These are phyloP conservation scores for Dysdera silvatica DNA, from an alignment of 1,140 invertebrate species.

Conservation along the genomic window DNA sequence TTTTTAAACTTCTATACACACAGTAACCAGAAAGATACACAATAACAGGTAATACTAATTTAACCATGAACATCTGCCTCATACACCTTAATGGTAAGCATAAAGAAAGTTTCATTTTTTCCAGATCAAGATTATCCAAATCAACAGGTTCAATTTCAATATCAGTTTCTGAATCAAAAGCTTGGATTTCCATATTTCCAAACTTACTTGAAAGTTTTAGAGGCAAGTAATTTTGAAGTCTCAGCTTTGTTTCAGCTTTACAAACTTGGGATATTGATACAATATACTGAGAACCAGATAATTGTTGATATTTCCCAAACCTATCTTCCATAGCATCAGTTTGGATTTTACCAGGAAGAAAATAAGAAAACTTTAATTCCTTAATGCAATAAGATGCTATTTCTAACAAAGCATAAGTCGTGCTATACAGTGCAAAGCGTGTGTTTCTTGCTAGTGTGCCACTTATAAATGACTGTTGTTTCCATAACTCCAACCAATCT, in stretches of 20 bases:
- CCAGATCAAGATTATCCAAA: too few relatives aligned
- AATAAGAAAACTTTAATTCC: slow-evolving; percentile 7
- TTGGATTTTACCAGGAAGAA: slow-evolving; percentile 22
- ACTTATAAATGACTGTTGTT: too few relatives aligned
- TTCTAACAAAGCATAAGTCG: slow-evolving; percentile 19
- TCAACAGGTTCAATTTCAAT: too few relatives aligned
- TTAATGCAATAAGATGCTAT: slow-evolving; percentile 12
- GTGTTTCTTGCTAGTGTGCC: too few relatives aligned
- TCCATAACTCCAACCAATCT: too few relatives aligned
- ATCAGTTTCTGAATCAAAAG: too few relatives aligned
- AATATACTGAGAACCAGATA: slow-evolving; percentile 10
- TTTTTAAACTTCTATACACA: too few relatives aligned
- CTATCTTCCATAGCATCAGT: slow-evolving; percentile 21
- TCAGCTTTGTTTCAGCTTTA: slow-evolving; percentile 14
- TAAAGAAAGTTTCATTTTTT: too few relatives aligned
- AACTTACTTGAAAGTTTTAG: not conserved
- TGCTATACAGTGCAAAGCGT: not conserved
- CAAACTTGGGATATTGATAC: slow-evolving; percentile 18
- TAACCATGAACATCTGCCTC: too few relatives aligned
- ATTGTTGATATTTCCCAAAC: slow-evolving; percentile 22
- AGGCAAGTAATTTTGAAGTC: not conserved
- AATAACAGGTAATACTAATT: too few relatives aligned
- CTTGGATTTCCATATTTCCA: not conserved
- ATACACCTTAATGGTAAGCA: too few relatives aligned
- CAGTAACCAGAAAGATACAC: too few relatives aligned